Conservation (phyloP, 2,888 invertebrate genomes). For the Drosophila sordidapex region DNA sequence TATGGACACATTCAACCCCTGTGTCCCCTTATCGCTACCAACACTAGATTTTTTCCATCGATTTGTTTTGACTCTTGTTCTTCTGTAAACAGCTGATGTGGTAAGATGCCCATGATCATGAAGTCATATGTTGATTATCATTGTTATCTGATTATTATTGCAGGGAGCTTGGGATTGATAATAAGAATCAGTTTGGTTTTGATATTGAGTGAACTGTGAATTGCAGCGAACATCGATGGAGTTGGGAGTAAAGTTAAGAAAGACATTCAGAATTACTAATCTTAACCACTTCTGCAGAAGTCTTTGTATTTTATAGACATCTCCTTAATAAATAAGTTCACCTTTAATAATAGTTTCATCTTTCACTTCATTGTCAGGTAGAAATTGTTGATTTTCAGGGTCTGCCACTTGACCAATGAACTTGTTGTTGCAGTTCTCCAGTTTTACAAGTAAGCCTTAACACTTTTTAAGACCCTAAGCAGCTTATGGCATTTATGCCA, state of each 20-base stretch:
- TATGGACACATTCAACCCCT: slow-evolving; percentile 2
- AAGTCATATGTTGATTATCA: neutral
- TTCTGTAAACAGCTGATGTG: slow-evolving; percentile 46
- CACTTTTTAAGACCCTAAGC: slow-evolving; percentile 58
- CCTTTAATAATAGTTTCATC: neutral
- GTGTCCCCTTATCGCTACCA: slow-evolving; percentile 20
- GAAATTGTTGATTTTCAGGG: neutral
- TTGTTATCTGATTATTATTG: neutral
- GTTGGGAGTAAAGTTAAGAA: neutral
- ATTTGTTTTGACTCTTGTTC: slow-evolving; percentile 37
- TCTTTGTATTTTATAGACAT: neutral
- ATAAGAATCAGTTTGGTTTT: neutral
- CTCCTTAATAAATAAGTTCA: neutral
- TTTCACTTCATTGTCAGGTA: slow-evolving; percentile 17
- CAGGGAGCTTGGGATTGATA: neutral
- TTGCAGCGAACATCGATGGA: neutral
- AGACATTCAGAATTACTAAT: neutral
- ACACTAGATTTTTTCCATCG: slow-evolving; percentile 19
- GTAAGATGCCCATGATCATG: neutral
- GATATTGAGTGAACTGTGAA: neutral
- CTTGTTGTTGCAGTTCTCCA: slow-evolving; percentile 20
- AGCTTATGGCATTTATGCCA: slow-evolving; percentile 38
- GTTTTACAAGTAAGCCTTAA: slow-evolving; percentile 38
- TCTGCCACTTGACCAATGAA: slow-evolving; percentile 59
- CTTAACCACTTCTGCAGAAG: neutral